Conservation (phyloP, 1,140 invertebrate genomes). For the Drosophila lacertosa region DNA sequence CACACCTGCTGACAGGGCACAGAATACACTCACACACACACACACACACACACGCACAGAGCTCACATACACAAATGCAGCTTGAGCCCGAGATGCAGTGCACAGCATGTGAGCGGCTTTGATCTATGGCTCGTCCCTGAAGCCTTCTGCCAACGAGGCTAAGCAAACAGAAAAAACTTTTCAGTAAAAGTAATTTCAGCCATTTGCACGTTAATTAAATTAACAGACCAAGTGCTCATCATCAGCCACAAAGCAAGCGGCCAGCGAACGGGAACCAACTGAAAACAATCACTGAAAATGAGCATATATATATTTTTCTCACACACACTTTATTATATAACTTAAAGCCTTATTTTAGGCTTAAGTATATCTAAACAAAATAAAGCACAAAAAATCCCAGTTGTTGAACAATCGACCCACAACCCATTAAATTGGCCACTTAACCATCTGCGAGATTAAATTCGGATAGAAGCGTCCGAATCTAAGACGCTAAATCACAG, state of each 20-base stretch:
- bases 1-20: conserved; percentile 67
- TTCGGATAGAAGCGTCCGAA: conserved; percentile 44
- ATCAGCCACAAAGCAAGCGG: conserved; percentile 23
- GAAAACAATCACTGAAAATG: conserved; percentile 9
- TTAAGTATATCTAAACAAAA: conserved; percentile 15
- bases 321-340: conserved; percentile 1
- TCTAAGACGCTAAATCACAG: conserved; percentile 49
- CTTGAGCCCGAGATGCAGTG: conserved; percentile 35
- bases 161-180: conserved; percentile 42
- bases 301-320: conserved; percentile 8
- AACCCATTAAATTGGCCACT: conserved; percentile 41
- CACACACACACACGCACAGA: conserved; percentile 8
- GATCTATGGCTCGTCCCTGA: conserved; percentile 66
- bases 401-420: conserved; percentile 25
- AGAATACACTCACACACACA: conserved; percentile 18
- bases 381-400: conserved; percentile 6
- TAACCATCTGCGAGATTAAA: conserved; percentile 56
- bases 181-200: conserved; percentile 68
- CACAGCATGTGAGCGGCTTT: conserved; percentile 65
- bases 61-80: conserved; percentile 14
- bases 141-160: conserved; percentile 43
- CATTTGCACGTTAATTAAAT: conserved; percentile 73
- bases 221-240: conserved; percentile 61
- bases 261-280: conserved; percentile 29
- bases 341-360: not conserved